A percentile compares a stretch with the other conserved stretches of the same genome.
phyloP scores from a whole-genome alignment of 2,888 invertebrate species.

The Heliconius ismenius region DNA sequence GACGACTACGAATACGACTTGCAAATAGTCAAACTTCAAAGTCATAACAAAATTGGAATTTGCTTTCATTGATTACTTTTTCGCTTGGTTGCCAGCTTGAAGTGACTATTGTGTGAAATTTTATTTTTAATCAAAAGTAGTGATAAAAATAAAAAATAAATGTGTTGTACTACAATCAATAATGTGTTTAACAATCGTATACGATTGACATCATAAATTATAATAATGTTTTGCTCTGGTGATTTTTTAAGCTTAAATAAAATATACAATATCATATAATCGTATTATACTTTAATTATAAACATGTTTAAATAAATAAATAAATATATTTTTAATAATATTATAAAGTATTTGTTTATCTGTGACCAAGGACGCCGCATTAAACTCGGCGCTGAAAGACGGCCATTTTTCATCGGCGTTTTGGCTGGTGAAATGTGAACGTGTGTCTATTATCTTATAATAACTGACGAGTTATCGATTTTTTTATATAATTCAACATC shows the following conservation, averaged over 20 bases:
- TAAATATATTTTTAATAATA: background rate
- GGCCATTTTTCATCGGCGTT: constrained; percentile 27
- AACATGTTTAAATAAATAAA: no score
- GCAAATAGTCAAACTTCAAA: constrained; percentile 23
- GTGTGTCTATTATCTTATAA: background rate
- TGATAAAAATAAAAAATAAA: background rate
- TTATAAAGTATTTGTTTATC: background rate
- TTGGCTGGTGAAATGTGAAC: constrained; percentile 7
- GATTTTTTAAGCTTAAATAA: no score
- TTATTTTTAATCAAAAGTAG: background rate
- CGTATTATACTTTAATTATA: no score
- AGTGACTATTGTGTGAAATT: background rate
- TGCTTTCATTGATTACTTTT: constrained; percentile 26
- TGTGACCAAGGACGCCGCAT: constrained; percentile 9
- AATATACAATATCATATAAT: no score
- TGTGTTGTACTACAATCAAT: no score
- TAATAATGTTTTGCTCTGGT: no score
- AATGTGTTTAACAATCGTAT: no score
- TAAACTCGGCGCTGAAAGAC: constrained; percentile 1
- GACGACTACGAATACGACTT: background rate
- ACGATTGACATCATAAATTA: no score
- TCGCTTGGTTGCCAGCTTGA: background rate
- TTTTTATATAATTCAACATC: background rate
- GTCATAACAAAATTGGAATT: constrained; percentile 22
- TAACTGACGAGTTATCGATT: constrained; percentile 7